phyloP scores from a whole-genome alignment of 2,797 vertebrate genomes.

The Micrastur ruficollis region DNA sequence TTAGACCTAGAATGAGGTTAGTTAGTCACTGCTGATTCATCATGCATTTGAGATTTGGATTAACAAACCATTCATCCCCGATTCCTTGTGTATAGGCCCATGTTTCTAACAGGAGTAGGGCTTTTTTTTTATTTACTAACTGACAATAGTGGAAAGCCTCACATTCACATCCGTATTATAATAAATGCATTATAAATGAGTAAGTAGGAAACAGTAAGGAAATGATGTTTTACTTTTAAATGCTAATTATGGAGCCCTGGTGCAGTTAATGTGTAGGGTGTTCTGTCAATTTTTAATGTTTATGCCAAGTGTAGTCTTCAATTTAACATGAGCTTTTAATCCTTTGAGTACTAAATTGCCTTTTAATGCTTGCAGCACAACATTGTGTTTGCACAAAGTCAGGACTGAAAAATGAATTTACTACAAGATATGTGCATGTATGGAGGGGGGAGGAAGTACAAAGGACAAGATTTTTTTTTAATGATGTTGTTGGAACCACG shows the following conservation, averaged over 20 bases:
- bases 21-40: constrained; percentile 34
- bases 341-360: constrained; percentile 94
- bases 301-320: constrained; percentile 94
- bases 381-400: constrained; percentile 87
- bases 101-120: constrained; percentile 15
- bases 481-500: constrained; percentile 29
- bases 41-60: constrained; percentile 29
- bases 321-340: constrained; percentile 98
- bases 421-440: constrained; percentile 73
- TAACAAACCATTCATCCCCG: constrained; percentile 17
- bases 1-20: neutral
- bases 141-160: constrained; percentile 66
- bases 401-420: constrained; percentile 89
- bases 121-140: constrained; percentile 41
- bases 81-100: neutral
- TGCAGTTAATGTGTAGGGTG: constrained; percentile 90
- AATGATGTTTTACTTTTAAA: constrained; percentile 88
- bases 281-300: constrained; percentile 96
- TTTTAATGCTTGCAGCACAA: constrained; percentile 93
- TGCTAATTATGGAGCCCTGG: constrained; percentile 83
- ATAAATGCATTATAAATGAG: constrained; percentile 86
- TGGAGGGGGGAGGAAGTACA: constrained; percentile 41
- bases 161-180: constrained; percentile 76
- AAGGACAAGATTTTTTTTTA: constrained; percentile 47
- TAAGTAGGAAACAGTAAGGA: constrained; percentile 84